These are phyloP conservation scores for Listrodromus nycthemerus DNA, from an alignment of 2,888 invertebrate species.

Conservation along the genomic window DNA sequence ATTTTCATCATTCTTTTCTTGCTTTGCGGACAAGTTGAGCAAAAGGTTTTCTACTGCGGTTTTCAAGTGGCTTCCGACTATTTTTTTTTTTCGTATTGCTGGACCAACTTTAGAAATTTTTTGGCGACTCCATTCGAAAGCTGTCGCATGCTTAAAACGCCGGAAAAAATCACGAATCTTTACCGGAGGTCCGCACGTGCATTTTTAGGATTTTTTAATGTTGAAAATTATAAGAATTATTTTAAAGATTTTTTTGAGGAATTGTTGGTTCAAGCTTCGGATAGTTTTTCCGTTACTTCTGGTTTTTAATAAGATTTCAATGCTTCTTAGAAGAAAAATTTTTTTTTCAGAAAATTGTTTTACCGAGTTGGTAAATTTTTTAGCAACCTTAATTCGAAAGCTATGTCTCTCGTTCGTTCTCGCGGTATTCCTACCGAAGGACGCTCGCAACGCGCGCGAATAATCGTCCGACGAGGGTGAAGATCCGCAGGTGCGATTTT, in stretches of 20 bases:
- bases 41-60: neutral
- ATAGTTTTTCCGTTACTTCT: neutral
- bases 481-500: constrained; percentile 52
- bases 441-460: constrained; percentile 35
- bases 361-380: neutral
- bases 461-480: constrained; percentile 29
- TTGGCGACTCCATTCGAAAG: constrained; percentile 10
- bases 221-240: neutral
- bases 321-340: neutral
- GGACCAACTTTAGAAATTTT: neutral
- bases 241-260: no score
- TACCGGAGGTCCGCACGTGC: constrained; percentile 11
- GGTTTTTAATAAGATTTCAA: neutral
- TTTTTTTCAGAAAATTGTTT: neutral
- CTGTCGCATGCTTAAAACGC: constrained; percentile 1
- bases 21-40: no score
- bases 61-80: neutral
- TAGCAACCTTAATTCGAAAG: constrained; percentile 1
- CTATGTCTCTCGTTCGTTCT: constrained; percentile 1
- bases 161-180: constrained; percentile 27
- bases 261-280: no score
- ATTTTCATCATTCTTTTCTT: no score
- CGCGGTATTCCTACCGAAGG: constrained; percentile 24
- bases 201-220: constrained; percentile 37
- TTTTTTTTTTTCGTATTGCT: neutral